These are phyloP conservation scores for Hoplostethus atlanticus DNA, from an alignment of 2,797 vertebrate genomes.

Conservation along the genomic window DNA sequence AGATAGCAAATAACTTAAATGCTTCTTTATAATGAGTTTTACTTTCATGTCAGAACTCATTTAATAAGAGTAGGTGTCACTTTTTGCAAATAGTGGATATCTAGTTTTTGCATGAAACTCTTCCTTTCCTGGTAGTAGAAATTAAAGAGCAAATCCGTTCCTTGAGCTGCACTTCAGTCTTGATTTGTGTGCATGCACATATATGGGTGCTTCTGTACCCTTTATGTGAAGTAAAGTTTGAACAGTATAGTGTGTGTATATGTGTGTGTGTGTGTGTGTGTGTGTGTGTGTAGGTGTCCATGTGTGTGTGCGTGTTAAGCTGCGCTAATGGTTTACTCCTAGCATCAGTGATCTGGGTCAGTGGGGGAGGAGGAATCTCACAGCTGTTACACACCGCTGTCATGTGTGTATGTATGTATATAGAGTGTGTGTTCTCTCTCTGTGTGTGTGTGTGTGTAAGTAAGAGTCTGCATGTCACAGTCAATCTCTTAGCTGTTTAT, in stretches of 20 bases:
- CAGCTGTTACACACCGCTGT: slow-evolving; percentile 65
- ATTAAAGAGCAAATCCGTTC: neutral
- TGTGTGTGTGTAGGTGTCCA: neutral
- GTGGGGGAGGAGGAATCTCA: slow-evolving; percentile 59
- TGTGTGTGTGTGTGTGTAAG: neutral
- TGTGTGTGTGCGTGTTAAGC: neutral
- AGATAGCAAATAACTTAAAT: too few species aligned
- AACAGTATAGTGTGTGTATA: neutral
- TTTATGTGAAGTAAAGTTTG: too few species aligned
- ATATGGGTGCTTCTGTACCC: too few species aligned
- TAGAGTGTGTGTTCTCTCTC: neutral
- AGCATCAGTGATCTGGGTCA: slow-evolving; percentile 77
- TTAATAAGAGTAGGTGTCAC: too few species aligned
- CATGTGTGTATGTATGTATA: slow-evolving; percentile 24
- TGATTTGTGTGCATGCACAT: too few species aligned
- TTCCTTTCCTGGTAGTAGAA: neutral
- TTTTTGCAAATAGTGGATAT: too few species aligned
- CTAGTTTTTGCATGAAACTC: neutral
- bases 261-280: slow-evolving; percentile 24
- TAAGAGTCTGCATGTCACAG: neutral
- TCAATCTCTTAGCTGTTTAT: slow-evolving; percentile 8
- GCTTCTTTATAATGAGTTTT: too few species aligned
- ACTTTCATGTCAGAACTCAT: neutral
- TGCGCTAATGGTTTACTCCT: slow-evolving; percentile 42
- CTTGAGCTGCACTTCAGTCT: too few species aligned